Evolutionary conservation across 2,797 vertebrate genomes (phyloP), one percentile per base, ranked within the genome.

Genomic region (Myiotriccus ornatus): DNA sequence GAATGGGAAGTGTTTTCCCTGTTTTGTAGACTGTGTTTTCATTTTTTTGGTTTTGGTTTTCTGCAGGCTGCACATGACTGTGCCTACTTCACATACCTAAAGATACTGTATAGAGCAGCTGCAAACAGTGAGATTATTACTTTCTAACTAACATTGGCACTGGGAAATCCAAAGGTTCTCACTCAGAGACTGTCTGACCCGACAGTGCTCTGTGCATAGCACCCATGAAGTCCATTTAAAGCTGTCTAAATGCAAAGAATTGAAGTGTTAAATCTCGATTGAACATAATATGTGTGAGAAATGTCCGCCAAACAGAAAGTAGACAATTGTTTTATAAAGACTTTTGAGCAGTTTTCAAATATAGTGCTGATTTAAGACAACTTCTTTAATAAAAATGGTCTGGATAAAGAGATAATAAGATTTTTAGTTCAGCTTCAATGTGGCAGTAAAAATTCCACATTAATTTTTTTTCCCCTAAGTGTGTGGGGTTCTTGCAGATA

Each of bases 31-130:
- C 30, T 14, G 0, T 79, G 32, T 52, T 87, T 79, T 93, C 3
- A 10, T 82, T 90, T 9, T 46, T 95, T 74, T 65, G 18, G 57
- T 69, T 92, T 80, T 80, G 43, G 13, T 50, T 91, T 23, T 91
- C 71, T 93, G 71, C 55, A 57, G 64, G 43, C 63, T 63, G 60
- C 46, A 28, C 4, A 1, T 91, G 68, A 43, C 69, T 68, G 6
- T 59, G 79, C 50, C 62, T 89, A 59, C 23, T 35, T 53, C 53
- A 55, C 1, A 2, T 68, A 53, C 84, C 60, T 87, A 41, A 73
- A 65, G 60, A 39, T 55, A 13, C 1, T 57, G 53, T 80, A 60
- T 84, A n/a, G 64, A 92, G 52, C 39, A 89, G 50, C 53, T 78
- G 65, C 39, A 41, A 77, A 44, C 1, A 6, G 34, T 74, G 20